These are phyloP conservation scores for Cheumatopsyche charites DNA, from an alignment of 1,140 invertebrate genomes.

Conservation along the genomic window DNA sequence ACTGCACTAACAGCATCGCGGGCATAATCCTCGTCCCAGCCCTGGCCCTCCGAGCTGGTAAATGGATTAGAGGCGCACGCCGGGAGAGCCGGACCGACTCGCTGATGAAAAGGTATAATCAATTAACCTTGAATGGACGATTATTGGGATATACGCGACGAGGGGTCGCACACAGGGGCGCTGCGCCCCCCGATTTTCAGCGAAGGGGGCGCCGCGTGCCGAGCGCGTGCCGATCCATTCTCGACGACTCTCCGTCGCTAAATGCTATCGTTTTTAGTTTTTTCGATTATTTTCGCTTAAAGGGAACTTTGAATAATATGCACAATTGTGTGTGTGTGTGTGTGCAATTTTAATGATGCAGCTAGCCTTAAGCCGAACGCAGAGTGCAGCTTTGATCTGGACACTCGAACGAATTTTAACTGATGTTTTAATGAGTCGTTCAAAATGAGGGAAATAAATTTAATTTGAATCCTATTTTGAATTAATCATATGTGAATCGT, in stretches of 20 bases:
- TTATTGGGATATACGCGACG: constrained; percentile 48
- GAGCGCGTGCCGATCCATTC: constrained; percentile 36
- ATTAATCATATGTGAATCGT: no score
- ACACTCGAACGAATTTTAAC: no score
- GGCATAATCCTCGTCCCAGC: constrained; percentile 17
- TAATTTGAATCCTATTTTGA: no score
- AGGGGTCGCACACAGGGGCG: constrained; percentile 4
- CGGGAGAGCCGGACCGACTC: constrained; percentile 41
- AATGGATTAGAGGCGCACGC: constrained; percentile 39
- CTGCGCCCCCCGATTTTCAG: background rate
- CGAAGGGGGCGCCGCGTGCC: constrained; percentile 34
- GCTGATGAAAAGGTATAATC: constrained; percentile 49
- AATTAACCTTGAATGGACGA: constrained; percentile 50
- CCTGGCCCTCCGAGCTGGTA: background rate
- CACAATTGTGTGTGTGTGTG: no score
- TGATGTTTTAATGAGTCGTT: no score
- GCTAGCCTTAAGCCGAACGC: background rate
- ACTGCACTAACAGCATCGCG: background rate
- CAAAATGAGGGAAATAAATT: no score
- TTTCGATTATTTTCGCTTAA: constrained; percentile 2
- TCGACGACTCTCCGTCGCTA: constrained; percentile 39
- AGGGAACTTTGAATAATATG: no score
- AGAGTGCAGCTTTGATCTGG: no score
- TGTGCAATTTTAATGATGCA: background rate
- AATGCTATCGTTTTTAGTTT: constrained; percentile 40